These are phyloP conservation scores for Collichthys lucidus DNA, from an alignment of 2,113 vertebrate species.

Conservation along the genomic window DNA sequence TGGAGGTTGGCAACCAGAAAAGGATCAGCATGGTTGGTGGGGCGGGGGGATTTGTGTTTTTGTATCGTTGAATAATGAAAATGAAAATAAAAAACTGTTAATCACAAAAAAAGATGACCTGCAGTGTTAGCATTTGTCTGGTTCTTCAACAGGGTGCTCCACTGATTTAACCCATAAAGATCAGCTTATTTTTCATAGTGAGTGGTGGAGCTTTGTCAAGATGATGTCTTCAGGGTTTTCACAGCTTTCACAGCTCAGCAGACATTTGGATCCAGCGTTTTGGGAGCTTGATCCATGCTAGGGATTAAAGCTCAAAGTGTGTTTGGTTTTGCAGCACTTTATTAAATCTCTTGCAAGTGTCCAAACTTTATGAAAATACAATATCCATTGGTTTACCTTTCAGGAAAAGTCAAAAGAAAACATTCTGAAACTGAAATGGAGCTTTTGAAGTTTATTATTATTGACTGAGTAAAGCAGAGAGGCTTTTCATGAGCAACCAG, in stretches of 20 bases:
- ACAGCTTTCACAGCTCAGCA: not conserved
- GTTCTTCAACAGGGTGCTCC: not conserved
- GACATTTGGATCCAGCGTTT: not conserved
- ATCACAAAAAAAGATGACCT: conserved; percentile 10
- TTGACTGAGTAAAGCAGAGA: no score
- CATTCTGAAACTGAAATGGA: not conserved
- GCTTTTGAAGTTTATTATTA: not conserved
- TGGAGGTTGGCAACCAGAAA: no score
- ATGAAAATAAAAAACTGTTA: no score
- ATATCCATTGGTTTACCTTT: not conserved
- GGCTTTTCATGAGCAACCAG: no score
- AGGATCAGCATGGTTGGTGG: no score
- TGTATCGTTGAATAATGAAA: no score
- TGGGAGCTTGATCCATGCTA: not conserved
- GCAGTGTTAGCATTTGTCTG: not conserved
- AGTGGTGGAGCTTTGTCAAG: not conserved
- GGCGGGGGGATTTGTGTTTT: no score
- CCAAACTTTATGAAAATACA: not conserved
- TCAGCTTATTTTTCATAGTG: not conserved
- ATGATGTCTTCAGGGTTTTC: not conserved
- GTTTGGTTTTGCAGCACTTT: not conserved
- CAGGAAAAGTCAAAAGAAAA: not conserved
- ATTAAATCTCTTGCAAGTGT: conserved; percentile 1
- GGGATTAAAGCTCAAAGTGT: not conserved
- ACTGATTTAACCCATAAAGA: not conserved